Evolutionary conservation across 2,113 vertebrate species (phyloP).

Genomic region (Oceanites oceanicus): DNA sequence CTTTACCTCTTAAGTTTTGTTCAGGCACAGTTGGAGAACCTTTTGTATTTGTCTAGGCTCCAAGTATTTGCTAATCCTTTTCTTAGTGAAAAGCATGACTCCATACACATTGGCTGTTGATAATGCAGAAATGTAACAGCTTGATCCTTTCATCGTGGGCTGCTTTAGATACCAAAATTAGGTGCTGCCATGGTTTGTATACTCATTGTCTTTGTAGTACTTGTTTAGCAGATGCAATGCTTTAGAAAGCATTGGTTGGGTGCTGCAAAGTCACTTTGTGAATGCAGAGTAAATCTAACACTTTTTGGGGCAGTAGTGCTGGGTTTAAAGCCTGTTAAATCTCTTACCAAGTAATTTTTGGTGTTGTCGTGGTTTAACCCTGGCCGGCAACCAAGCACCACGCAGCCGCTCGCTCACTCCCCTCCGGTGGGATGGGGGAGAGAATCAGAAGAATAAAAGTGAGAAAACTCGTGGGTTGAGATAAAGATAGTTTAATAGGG

Average conservation of each 20-base stretch:
- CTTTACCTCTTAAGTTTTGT: neutral
- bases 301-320: neutral
- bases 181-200: neutral
- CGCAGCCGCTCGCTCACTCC: too few relatives aligned
- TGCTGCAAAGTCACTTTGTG: neutral
- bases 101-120: neutral
- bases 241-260: neutral
- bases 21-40: neutral
- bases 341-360: neutral
- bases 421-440: too few relatives aligned
- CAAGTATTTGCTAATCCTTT: slow-evolving; percentile 45
- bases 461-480: too few relatives aligned
- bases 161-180: neutral
- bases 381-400: too few relatives aligned
- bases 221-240: neutral
- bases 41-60: slow-evolving; percentile 26
- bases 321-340: neutral
- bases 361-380: too few relatives aligned
- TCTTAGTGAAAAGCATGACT: slow-evolving; percentile 20
- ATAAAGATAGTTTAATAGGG: too few relatives aligned
- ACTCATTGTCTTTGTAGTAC: neutral
- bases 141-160: neutral
- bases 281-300: neutral
- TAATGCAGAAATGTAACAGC: slow-evolving; percentile 6
- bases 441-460: too few relatives aligned